Evolutionary conservation across 2,888 invertebrate species (phyloP), one percentile per base, ranked within the genome.

Genomic region (Hyposoter didymator): DNA sequence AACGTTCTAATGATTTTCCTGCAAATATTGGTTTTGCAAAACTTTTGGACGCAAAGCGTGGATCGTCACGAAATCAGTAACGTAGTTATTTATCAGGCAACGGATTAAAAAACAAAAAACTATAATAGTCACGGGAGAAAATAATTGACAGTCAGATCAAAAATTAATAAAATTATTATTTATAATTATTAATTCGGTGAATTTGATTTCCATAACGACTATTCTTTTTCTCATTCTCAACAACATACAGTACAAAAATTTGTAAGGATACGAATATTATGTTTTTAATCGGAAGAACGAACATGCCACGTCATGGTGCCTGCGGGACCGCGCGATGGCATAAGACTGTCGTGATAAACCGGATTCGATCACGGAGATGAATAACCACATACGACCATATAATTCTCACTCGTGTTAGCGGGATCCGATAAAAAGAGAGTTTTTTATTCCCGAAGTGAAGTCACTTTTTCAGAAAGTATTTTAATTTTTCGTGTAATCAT

Each of bases 351-450:
- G 43, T n/a, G 43, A 35, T 80, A 80, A 32, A 76, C 70, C 75
- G 75, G 75, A 80, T 84, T 70, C 49, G 8, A 69, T 78, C 49
- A 19, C 62, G 17, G 43, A 69, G 59, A 69, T 47, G 17, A 69
- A 47, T 74, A 39, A 62, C n/a, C 64, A 78, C 55, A 62, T 67
- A 62, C 62, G 73, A 55, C 17, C 83, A 28, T 62, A 62, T 55
- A 39, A 43, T 10, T n/a, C 52, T 76, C 70, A 79, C 75, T 70
- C 39, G 52, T 35, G 75, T 43, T 19, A 39, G 64, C 19, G 19
- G 32, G 28, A 67, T 19, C n/a, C 72, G 47, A 59, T 1, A 22
- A 14, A 55, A 22, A 28, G 12, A 22, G 22, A 1, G 22, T 55
- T 55, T 22, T 28, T 22, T 7, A 17, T 5, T 4, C 64, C 10